phyloP scores from a whole-genome alignment of 2,113 vertebrate genomes.

The Dissostichus mawsoni region DNA sequence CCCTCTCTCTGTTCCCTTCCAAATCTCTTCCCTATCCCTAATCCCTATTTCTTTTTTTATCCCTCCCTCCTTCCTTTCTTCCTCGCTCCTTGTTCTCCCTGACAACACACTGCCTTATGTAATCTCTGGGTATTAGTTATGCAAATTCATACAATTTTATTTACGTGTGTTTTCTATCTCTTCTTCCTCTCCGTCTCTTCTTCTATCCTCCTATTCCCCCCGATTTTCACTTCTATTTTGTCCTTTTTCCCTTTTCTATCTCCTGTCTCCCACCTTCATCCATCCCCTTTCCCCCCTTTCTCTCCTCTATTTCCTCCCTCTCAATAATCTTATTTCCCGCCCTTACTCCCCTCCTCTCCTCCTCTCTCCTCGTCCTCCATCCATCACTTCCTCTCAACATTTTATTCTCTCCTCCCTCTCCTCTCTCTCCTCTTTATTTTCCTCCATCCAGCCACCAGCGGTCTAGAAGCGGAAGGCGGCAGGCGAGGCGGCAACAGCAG shows the following conservation, averaged over 20 bases:
- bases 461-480: slow-evolving; percentile 75
- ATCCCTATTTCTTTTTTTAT: slow-evolving; percentile 33
- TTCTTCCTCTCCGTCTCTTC: neutral
- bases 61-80: slow-evolving; percentile 41
- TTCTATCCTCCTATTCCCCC: slow-evolving; percentile 13
- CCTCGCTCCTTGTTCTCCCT: slow-evolving; percentile 73
- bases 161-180: slow-evolving; percentile 47
- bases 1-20: slow-evolving; percentile 32
- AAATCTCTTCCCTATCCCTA: slow-evolving; percentile 49
- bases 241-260: slow-evolving; percentile 8
- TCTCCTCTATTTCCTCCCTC: slow-evolving; percentile 1
- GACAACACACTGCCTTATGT: slow-evolving; percentile 77
- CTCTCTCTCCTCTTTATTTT: slow-evolving; percentile 34
- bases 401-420: slow-evolving; percentile 36
- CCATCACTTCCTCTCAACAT: slow-evolving; percentile 66
- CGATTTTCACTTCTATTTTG: neutral
- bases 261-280: slow-evolving; percentile 1
- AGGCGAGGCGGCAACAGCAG: slow-evolving; percentile 68
- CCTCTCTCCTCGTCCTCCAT: slow-evolving; percentile 38
- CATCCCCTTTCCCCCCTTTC: neutral
- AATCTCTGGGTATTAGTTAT: slow-evolving; percentile 79
- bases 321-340: slow-evolving; percentile 54
- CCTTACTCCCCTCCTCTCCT: slow-evolving; percentile 33
- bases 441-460: slow-evolving; percentile 62
- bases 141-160: slow-evolving; percentile 82